Conservation (phyloP, 1,140 invertebrate species). For the Cotesia vestalis region DNA sequence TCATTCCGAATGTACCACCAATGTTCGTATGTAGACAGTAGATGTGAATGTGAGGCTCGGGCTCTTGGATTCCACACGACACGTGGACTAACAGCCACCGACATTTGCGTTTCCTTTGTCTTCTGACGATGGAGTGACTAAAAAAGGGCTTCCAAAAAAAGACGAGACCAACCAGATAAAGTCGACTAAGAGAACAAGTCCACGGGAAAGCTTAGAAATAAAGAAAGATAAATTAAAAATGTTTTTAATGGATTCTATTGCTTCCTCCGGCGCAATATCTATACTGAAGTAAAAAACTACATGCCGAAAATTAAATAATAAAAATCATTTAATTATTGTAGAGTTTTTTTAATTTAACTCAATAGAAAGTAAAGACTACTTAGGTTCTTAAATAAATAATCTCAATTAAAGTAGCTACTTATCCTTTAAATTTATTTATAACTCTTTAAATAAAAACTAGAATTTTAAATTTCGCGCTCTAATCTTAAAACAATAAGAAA, state of each 20-base stretch:
- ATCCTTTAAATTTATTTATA: too few relatives aligned
- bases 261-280: not conserved
- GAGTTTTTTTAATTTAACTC: too few relatives aligned
- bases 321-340: too few relatives aligned
- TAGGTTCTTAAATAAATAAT: too few relatives aligned
- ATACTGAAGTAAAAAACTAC: too few relatives aligned
- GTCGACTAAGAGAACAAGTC: not conserved
- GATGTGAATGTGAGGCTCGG: not conserved
- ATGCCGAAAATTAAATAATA: too few relatives aligned
- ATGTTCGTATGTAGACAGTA: not conserved
- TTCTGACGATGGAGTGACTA: conserved; percentile 16
- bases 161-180: not conserved
- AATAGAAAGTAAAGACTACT: too few relatives aligned
- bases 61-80: conserved; percentile 32
- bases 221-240: not conserved
- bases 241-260: not conserved
- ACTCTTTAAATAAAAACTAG: too few relatives aligned
- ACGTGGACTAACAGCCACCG: conserved; percentile 28
- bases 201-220: not conserved
- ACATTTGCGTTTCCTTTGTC: conserved; percentile 28
- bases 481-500: too few relatives aligned
- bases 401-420: too few relatives aligned
- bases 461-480: too few relatives aligned
- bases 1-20: not conserved
- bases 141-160: not conserved